Evolutionary conservation across 1,140 invertebrate species (phyloP).

Genomic region (Reticulitermes speratus): DNA sequence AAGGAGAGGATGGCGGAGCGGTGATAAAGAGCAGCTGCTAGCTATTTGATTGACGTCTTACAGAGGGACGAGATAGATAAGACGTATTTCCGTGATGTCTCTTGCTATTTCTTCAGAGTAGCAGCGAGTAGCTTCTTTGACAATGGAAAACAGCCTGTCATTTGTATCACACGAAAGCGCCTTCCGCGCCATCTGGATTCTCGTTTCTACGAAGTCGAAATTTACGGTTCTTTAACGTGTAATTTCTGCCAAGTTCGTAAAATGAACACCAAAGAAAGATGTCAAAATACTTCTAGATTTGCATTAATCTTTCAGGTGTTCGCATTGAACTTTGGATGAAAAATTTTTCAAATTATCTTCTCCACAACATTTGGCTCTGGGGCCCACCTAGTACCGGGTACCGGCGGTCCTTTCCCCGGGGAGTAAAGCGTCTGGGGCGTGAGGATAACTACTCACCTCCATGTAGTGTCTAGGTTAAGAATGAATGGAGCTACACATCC

Average conservation of each 20-base stretch:
- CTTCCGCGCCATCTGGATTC: not conserved
- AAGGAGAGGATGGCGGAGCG: not conserved
- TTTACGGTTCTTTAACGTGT: not conserved
- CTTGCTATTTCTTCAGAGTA: not conserved
- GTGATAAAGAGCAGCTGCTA: not conserved
- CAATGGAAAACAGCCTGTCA: slow-evolving; percentile 15
- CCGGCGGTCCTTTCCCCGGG: no score
- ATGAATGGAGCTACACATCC: no score
- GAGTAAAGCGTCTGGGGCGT: no score
- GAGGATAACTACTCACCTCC: no score
- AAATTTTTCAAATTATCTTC: no score
- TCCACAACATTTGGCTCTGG: no score
- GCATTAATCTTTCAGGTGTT: no score
- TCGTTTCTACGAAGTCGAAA: not conserved
- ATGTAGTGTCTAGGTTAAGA: no score
- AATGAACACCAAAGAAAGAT: no score
- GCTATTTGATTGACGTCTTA: not conserved
- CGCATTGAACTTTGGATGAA: no score
- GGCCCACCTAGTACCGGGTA: no score
- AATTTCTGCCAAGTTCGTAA: not conserved
- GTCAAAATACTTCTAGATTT: no score
- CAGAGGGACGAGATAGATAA: not conserved
- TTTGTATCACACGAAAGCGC: not conserved
- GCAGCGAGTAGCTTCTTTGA: not conserved
- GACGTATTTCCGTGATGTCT: not conserved